Evolutionary conservation across 2,113 vertebrate species (phyloP).

Genomic region (Toxotes chatareus): DNA sequence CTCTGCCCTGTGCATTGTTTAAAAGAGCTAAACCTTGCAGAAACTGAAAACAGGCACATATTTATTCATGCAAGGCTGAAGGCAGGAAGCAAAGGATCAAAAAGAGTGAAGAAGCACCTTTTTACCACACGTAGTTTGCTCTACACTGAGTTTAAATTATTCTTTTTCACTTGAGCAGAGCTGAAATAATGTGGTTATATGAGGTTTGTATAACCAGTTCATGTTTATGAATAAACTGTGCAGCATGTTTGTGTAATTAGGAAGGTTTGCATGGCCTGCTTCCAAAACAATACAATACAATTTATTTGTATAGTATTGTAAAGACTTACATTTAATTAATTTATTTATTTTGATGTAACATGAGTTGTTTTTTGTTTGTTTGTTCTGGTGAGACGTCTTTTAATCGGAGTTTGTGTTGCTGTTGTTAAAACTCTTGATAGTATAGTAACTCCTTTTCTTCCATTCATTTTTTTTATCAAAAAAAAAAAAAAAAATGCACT

Average conservation of each 20-base stretch:
- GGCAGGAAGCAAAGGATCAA: slow-evolving; percentile 44
- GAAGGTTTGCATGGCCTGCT: neutral
- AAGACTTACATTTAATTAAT: neutral
- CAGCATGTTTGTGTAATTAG: slow-evolving; percentile 15
- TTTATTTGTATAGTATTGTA: too few relatives aligned
- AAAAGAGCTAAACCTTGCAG: slow-evolving; percentile 50
- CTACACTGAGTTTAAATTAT: slow-evolving; percentile 20
- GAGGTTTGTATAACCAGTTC: slow-evolving; percentile 56
- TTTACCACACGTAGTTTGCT: neutral
- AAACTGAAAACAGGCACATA: slow-evolving; percentile 45
- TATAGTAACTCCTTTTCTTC: neutral
- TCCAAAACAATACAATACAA: slow-evolving; percentile 6
- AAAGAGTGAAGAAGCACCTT: slow-evolving; percentile 20
- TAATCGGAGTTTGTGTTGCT: too few relatives aligned
- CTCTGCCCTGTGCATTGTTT: slow-evolving; percentile 27
- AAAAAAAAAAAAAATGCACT: neutral
- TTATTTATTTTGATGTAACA: neutral
- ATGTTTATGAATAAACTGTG: slow-evolving; percentile 57
- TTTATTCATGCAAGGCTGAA: slow-evolving; percentile 58
- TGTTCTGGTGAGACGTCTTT: neutral
- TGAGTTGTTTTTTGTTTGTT: neutral
- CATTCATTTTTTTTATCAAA: neutral
- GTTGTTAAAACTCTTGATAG: too few relatives aligned
- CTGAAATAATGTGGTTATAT: slow-evolving; percentile 41
- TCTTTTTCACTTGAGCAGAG: slow-evolving; percentile 39